phyloP scores from a whole-genome alignment of 2,888 invertebrate genomes.

The Mythimna albipuncta region DNA sequence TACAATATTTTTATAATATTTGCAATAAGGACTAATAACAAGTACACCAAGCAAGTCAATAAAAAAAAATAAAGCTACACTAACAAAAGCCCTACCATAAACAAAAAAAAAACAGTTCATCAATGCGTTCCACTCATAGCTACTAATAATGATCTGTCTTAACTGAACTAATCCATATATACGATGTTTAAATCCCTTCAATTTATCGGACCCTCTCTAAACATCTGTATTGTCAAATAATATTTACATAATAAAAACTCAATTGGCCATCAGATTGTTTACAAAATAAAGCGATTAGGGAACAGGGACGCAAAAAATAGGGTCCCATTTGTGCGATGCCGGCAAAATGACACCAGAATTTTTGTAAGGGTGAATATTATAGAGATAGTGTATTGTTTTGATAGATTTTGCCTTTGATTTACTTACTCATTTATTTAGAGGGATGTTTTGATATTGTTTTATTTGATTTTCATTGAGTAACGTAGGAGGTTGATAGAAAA shows the following conservation, averaged over 20 bases:
- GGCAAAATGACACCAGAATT: slow-evolving; percentile 22
- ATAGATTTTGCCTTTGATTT: slow-evolving; percentile 20
- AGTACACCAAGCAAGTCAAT: no score
- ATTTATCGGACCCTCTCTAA: slow-evolving; percentile 30
- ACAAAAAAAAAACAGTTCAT: neutral
- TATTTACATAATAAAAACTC: slow-evolving; percentile 67
- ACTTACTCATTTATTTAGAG: neutral
- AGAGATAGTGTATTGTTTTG: slow-evolving; percentile 36
- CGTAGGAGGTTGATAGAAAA: no score
- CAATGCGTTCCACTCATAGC: neutral
- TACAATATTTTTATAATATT: neutral
- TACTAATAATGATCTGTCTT: slow-evolving; percentile 42
- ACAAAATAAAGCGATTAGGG: slow-evolving; percentile 65
- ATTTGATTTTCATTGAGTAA: neutral
- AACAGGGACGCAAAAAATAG: slow-evolving; percentile 59
- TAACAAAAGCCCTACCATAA: neutral
- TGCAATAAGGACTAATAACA: neutral
- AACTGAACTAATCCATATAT: slow-evolving; percentile 37
- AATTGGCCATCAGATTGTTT: slow-evolving; percentile 69
- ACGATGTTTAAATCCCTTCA: slow-evolving; percentile 37
- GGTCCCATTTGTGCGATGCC: slow-evolving; percentile 55
- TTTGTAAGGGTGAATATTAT: slow-evolving; percentile 44
- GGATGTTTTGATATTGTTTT: neutral
- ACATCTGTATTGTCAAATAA: slow-evolving; percentile 53
- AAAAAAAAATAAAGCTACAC: no score